phyloP scores from a whole-genome alignment of 2,797 vertebrate species.

The Micrastur ruficollis region DNA sequence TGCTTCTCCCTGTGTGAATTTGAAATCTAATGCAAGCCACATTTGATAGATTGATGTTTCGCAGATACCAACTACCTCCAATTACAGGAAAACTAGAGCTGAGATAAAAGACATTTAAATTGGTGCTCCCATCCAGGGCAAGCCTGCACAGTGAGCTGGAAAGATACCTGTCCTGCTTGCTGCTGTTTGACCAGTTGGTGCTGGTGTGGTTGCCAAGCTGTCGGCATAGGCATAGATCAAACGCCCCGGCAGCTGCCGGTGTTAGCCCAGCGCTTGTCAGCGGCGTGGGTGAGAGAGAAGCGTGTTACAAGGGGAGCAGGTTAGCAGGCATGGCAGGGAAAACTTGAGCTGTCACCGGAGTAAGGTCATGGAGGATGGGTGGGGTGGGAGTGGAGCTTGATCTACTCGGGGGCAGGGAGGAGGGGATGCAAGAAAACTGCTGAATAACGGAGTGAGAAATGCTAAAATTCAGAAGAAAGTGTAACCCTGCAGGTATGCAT shows the following conservation, averaged over 20 bases:
- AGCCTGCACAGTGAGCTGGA: background rate
- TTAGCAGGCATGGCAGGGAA: too few species aligned
- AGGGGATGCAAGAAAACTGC: background rate
- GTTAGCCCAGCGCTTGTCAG: background rate
- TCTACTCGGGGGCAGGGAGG: background rate
- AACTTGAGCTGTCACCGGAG: background rate
- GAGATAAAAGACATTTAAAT: background rate
- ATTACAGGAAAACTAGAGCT: background rate
- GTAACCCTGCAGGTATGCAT: background rate
- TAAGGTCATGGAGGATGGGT: background rate
- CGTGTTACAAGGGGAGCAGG: background rate
- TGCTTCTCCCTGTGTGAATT: background rate
- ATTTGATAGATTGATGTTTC: background rate
- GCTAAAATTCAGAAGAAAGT: background rate
- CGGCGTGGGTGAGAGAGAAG: background rate
- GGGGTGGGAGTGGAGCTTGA: background rate
- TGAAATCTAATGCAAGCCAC: background rate
- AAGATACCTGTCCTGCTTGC: background rate
- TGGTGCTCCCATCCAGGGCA: background rate
- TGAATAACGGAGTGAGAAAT: background rate
- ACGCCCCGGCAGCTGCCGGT: fast-evolving
- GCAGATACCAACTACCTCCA: background rate
- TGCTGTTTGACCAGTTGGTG: background rate
- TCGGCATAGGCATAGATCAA: background rate
- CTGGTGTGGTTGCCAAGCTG: background rate